Conservation (phyloP, 2,888 invertebrate species). For the Zele albiditarsus region DNA sequence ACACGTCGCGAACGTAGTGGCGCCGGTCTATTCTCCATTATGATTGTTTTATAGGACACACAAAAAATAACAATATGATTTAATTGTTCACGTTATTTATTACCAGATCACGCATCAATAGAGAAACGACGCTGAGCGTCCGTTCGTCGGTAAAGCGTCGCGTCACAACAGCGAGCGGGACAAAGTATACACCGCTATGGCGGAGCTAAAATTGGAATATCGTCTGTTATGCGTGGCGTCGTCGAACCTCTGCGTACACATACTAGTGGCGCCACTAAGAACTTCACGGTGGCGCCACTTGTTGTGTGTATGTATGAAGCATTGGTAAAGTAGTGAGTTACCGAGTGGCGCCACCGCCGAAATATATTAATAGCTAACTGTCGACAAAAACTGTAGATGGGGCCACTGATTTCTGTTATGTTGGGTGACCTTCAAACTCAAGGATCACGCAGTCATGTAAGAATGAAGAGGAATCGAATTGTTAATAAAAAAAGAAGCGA, state of each 20-base stretch:
- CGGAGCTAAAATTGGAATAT: constrained; percentile 52
- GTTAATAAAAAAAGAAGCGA: too few species aligned
- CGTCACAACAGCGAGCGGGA: constrained; percentile 59
- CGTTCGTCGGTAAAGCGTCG: constrained; percentile 71
- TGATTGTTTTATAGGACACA: constrained; percentile 51
- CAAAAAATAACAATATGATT: constrained; percentile 31
- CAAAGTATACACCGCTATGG: constrained; percentile 66
- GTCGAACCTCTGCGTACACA: constrained; percentile 13
- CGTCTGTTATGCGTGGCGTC: constrained; percentile 43
- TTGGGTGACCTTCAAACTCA: too few species aligned
- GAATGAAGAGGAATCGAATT: too few species aligned
- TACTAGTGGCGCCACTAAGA: constrained; percentile 21
- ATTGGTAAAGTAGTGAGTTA: background rate
- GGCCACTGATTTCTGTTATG: too few species aligned
- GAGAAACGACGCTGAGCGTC: constrained; percentile 69
- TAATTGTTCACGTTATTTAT: constrained; percentile 34
- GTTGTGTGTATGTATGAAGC: background rate
- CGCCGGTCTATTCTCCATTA: constrained; percentile 78
- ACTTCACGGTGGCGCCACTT: constrained; percentile 18
- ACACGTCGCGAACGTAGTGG: constrained; percentile 78
- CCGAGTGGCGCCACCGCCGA: background rate
- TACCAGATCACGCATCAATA: constrained; percentile 46
- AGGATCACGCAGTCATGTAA: too few species aligned
- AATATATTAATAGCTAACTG: background rate
- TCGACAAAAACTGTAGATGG: too few species aligned